Base-by-base conservation (phyloP, 2,113 vertebrate genomes). In the Myrmophylax atrothorax region DNA sequence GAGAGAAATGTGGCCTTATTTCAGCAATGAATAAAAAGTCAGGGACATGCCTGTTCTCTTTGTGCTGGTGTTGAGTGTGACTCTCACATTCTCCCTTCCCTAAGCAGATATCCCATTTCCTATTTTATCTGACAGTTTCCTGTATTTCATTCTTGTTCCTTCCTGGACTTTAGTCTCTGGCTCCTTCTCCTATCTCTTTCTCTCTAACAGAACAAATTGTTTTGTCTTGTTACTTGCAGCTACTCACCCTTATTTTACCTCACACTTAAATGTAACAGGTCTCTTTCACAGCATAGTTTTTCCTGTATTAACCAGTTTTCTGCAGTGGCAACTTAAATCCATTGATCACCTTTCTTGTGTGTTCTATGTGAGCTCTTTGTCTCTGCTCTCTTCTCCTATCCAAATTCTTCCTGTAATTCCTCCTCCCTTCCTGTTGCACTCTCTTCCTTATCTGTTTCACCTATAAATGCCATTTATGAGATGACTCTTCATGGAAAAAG, bases 111-210 rank as follows among this genome's bases (percentile, higher is more conserved):
- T 90, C 82, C 29, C 37, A 66, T 93, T 94, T 90, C 72, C 58
- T 74, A 89, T 67, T 90, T 95, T 93, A 88, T 94, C 76, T 92
- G 55, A 80, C 14, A 47, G 44, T 31, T 77, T 92, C 63, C 90
- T 84, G 35, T 76, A 55, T 92, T 94, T 90, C 18, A 33, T 62
- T 86, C 25, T 94, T 88, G 85, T 74, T 90, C 29, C 38, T 95
- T 94, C 90, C 72, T 92, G 79, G 19, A 88, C 28, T 95, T 91
- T 9, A 33, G 56, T 60, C 49, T 70, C 62, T 91, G 81, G 35
- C 62, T 85, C 75, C 37, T 58, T 90, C 53, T 83, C 74, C 67
- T 90, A 85, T 88, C 82, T 90, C 75, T 88, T 93, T 49, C 58
- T 62, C 33, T 76, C 15, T 85, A 88, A 62, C 25, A 62, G 78